A percentile compares a stretch with the other conserved stretches of the same genome.
phyloP scores from a whole-genome alignment of 1,140 invertebrate genomes.

The Hormaphis cornu region DNA sequence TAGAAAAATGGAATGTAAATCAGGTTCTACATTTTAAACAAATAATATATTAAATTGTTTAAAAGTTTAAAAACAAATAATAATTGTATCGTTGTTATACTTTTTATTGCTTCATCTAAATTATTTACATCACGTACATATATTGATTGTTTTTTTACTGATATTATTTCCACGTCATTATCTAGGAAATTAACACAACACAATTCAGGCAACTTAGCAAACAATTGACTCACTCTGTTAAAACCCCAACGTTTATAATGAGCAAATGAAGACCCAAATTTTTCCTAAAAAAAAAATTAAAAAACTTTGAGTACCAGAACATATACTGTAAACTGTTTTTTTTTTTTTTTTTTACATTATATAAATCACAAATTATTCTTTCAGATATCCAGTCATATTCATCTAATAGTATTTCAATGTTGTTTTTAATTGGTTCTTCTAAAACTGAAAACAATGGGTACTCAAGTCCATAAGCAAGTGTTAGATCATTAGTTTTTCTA shows the following conservation, averaged over 20 bases:
- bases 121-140: neutral
- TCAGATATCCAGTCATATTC: slow-evolving; percentile 5
- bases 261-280: slow-evolving; percentile 19
- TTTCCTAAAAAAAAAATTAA: neutral
- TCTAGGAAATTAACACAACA: neutral
- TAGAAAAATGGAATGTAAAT: neutral
- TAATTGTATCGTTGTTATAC: too few relatives aligned
- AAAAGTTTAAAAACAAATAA: neutral
- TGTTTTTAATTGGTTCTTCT: slow-evolving; percentile 7
- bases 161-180: slow-evolving; percentile 3
- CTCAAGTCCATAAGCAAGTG: neutral
- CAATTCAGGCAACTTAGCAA: slow-evolving; percentile 10
- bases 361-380: neutral
- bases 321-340: too few relatives aligned
- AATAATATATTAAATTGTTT: neutral
- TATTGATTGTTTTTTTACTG: neutral
- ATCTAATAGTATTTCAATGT: slow-evolving; percentile 13
- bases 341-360: neutral
- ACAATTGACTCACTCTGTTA: slow-evolving; percentile 6
- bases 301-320: too few relatives aligned
- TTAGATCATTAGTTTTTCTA: neutral
- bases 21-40: neutral
- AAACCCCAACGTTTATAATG: slow-evolving; percentile 21
- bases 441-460: neutral
- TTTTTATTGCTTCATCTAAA: neutral